phyloP scores from a whole-genome alignment of 2,113 vertebrate genomes.

The human (Homo sapiens) region GRCh38 chr5:80390001-80390500 shows the following conservation, averaged over 20 bases:
- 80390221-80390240: background rate
- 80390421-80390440: background rate
- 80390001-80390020: background rate
- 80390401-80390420: background rate
- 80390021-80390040: background rate
- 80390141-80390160: background rate
- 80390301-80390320: background rate
- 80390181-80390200: background rate
- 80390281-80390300: background rate
- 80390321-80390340: background rate
- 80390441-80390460: slow-evolving; percentile 28
- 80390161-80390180: background rate
- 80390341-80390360: background rate
- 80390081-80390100: too few relatives aligned
- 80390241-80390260: background rate
- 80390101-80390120: background rate
- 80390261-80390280: background rate
- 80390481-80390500: background rate
- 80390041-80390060: background rate
- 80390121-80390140: background rate
- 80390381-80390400: background rate
- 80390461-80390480: background rate
- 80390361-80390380: background rate
- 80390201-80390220: background rate
- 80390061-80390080: background rate